phyloP scores from a whole-genome alignment of 2,113 vertebrate genomes.

The Daubentonia madagascariensis region DNA sequence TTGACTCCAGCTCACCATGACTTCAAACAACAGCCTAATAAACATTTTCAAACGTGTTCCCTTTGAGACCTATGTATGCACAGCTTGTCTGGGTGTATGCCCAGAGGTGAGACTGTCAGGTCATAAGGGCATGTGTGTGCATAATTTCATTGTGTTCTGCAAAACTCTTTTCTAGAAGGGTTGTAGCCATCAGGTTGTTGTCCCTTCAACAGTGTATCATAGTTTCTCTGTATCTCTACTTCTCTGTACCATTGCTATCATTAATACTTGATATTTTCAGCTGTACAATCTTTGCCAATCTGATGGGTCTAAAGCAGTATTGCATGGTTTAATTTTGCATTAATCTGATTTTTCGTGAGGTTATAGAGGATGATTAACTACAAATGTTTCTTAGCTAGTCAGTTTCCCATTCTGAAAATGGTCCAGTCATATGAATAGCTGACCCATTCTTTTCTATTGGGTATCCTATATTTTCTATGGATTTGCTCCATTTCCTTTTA shows the following conservation, averaged over 20 bases:
- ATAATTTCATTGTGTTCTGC: not conserved
- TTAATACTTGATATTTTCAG: not conserved
- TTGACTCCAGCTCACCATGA: no score
- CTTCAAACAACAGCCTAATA: not conserved
- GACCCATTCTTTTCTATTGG: not conserved
- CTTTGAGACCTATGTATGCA: not conserved
- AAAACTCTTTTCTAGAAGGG: not conserved
- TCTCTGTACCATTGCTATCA: not conserved
- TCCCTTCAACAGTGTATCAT: not conserved
- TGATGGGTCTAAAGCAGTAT: not conserved
- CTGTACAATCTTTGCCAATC: not conserved
- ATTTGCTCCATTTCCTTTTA: not conserved
- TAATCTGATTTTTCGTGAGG: not conserved
- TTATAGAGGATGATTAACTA: not conserved
- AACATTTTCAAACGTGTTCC: not conserved
- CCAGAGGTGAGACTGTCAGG: not conserved
- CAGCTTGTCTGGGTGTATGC: no score
- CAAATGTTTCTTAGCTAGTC: not conserved
- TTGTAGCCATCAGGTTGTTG: no score
- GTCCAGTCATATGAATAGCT: not conserved
- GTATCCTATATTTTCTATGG: not conserved
- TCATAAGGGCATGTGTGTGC: not conserved
- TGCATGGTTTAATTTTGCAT: not conserved
- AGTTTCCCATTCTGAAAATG: not conserved
- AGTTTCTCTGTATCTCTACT: not conserved